Percentiles rank a stretch among this genome's conserved stretches.
Evolutionary conservation across 1,140 invertebrate species (phyloP).

Genomic region (Phocides pigmalion): DNA sequence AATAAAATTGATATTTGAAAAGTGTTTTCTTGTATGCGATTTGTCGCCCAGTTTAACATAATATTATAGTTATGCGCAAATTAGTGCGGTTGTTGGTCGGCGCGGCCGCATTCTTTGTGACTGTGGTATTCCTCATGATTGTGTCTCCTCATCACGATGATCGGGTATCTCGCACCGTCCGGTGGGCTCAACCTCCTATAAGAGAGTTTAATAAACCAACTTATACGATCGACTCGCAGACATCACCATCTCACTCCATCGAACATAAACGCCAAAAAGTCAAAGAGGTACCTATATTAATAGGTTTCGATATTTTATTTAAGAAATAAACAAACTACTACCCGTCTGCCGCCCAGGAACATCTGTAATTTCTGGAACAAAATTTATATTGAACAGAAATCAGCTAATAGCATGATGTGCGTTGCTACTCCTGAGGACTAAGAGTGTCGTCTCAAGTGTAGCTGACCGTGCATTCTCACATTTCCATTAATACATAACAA

Average conservation of each 20-base stretch:
- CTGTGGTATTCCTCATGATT: slow-evolving; percentile 43
- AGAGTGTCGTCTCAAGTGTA: no score
- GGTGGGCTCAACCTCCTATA: background rate
- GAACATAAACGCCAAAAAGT: slow-evolving; percentile 21
- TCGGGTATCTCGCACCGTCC: slow-evolving; percentile 25
- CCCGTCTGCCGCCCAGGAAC: no score
- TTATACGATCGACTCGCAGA: background rate
- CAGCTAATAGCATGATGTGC: no score
- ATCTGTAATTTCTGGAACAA: no score
- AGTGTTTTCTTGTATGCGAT: no score
- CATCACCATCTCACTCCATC: background rate
- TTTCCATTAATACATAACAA: no score
- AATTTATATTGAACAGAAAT: no score
- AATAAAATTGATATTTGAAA: background rate
- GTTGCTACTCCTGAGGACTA: no score
- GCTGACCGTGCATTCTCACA: no score
- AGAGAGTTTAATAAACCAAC: background rate
- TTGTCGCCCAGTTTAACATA: background rate
- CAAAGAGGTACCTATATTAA: slow-evolving; percentile 33
- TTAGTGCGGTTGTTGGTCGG: slow-evolving; percentile 43
- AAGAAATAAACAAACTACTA: no score
- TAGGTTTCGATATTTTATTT: no score
- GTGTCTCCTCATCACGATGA: slow-evolving; percentile 18
- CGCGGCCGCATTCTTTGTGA: slow-evolving; percentile 36
- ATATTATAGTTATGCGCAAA: slow-evolving; percentile 49